A percentile compares a stretch with the other conserved stretches of the same genome.
Evolutionary conservation across 2,888 invertebrate genomes (phyloP).

Genomic region (Mamestra brassicae): DNA sequence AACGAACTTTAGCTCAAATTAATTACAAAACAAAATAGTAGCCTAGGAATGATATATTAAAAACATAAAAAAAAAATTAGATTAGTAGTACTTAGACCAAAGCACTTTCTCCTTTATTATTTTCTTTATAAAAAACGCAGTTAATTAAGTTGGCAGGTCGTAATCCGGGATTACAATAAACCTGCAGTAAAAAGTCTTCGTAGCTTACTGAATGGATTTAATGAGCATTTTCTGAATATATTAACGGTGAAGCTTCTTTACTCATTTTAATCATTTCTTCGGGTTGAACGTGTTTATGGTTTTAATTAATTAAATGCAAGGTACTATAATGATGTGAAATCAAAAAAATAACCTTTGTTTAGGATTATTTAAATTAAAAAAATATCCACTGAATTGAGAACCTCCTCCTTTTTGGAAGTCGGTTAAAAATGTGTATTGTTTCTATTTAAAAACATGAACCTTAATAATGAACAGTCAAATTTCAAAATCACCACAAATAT

Average conservation of each 20-base stretch:
- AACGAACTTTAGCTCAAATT: background rate
- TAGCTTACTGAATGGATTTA: conserved; percentile 72
- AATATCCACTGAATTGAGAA: too few relatives aligned
- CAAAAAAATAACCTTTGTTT: background rate
- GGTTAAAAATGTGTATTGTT: too few relatives aligned
- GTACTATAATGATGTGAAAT: background rate
- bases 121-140: conserved; percentile 60
- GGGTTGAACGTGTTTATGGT: background rate
- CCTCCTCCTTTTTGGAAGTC: too few relatives aligned
- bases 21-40: background rate
- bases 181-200: conserved; percentile 71
- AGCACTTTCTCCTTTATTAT: conserved; percentile 60
- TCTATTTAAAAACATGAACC: too few relatives aligned
- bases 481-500: too few relatives aligned
- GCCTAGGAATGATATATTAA: background rate
- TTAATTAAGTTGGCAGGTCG: conserved; percentile 65
- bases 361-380: too few relatives aligned
- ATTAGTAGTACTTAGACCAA: conserved; percentile 43
- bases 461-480: too few relatives aligned
- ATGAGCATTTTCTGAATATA: conserved; percentile 73
- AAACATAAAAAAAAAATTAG: conserved; percentile 35
- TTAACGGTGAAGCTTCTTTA: conserved; percentile 50
- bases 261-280: conserved; percentile 58
- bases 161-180: conserved; percentile 72
- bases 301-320: conserved; percentile 41